Evolutionary conservation across 2,888 invertebrate genomes (phyloP), one percentile per base, ranked within the genome.

Genomic region (Acrobasis suavella): DNA sequence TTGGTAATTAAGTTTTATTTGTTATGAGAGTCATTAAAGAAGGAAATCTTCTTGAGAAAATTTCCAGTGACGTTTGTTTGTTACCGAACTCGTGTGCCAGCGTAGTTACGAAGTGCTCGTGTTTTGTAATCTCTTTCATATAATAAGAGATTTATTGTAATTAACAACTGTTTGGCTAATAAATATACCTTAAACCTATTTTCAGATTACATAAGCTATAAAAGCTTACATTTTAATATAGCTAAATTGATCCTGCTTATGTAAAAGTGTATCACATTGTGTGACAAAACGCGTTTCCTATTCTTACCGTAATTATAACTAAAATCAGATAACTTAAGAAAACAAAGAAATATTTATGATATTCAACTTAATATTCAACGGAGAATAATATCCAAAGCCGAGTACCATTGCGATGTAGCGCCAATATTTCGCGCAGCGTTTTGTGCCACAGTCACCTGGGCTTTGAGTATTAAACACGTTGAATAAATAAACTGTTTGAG

Each of bases 1-100:
- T 83, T 80, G 78, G 77, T 83, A 80, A 82, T 83, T 78, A 78
- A 79, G 76, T 81, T 82, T 79, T 77, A 79, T 83, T 82, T 80
- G 81, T 80, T 76, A 76, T 76, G 72, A 69, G 70, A 78, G 74
- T 80, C 77, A 81, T 85, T 78, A 80, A 74, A 74, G 63, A 69
- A 66, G 72, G 67, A 69, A 77, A 78, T 75, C 73, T 80, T 73
- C 74, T 73, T 67, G 69, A 75, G 79, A 72, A 75, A 78, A 77
- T 76, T 82, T 73, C 69, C 72, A 72, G 71, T 69, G 67, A 73
- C 82, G 75, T 78, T 80, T 79, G 71, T 71, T 70, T 66, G 66
- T 66, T 72, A 70, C 73, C 71, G 68, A 65, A 74, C 71, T 75
- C 74, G 74, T 79, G 77, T 82, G 77, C 70, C 80, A 74, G 77